Conservation (phyloP, 1,140 invertebrate genomes). For the Drosophila tani region DNA sequence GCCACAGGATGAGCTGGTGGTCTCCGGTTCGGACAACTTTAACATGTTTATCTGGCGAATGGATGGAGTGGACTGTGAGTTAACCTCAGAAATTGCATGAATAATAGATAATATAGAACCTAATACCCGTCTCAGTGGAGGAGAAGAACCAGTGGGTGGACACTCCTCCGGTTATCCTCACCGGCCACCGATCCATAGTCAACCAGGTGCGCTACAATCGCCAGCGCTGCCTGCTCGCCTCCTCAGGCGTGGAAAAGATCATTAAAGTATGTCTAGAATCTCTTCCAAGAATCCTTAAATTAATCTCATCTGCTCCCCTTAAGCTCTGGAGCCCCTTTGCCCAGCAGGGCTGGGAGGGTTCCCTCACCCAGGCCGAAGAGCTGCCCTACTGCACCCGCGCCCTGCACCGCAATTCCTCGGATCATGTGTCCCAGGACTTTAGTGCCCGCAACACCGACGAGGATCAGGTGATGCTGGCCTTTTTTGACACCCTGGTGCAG, state of each 20-base stretch:
- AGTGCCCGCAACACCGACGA: constrained; percentile 94
- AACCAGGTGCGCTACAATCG: constrained; percentile 97
- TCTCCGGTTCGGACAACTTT: constrained; percentile 98
- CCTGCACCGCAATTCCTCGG: constrained; percentile 93
- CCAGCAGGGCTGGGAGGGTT: constrained; percentile 87
- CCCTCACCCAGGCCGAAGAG: constrained; percentile 86
- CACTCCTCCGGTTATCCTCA: constrained; percentile 92
- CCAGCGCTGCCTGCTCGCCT: constrained; percentile 93
- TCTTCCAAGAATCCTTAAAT: neutral
- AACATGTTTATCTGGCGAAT: constrained; percentile 98
- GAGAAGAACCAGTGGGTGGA: constrained; percentile 86
- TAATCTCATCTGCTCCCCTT: neutral
- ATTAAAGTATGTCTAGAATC: constrained; percentile 89
- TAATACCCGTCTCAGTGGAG: constrained; percentile 63
- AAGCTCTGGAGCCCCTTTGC: constrained; percentile 93
- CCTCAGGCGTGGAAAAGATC: constrained; percentile 98
- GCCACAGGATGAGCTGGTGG: constrained; percentile 93
- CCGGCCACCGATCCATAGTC: constrained; percentile 97
- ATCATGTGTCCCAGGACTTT: constrained; percentile 93
- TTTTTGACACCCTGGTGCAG: constrained; percentile 97
- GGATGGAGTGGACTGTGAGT: constrained; percentile 86
- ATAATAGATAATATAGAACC: neutral
- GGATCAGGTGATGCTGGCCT: constrained; percentile 97
- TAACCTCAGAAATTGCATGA: no score
- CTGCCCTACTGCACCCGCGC: constrained; percentile 90